Evolutionary conservation across 2,888 invertebrate genomes (phyloP), one percentile per base, ranked within the genome.

Genomic region (Stenotaenia linearis): DNA sequence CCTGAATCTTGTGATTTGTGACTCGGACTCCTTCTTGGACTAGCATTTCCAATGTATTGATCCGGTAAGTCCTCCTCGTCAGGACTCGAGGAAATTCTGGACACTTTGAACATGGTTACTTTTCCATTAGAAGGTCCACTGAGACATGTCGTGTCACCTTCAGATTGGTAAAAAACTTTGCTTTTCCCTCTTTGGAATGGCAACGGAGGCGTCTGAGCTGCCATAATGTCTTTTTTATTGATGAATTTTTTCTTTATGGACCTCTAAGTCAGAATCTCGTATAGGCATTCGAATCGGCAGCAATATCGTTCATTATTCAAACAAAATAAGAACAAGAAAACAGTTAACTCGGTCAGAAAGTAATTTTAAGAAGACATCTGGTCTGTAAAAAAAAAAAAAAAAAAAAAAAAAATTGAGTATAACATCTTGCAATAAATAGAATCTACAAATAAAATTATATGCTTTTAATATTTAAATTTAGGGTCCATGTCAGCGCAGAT

Each of bases 1-100:
- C 93, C 93, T 0, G 93, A 93, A 86, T 93, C 93, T 86, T 92
- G 92, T 84, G 92, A 92, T 81, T 91, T 91, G 82, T 92, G 91
- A 85, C 92, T 91, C 32, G 84, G 84, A 23, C 83, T 82, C 15
- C 85, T 85, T 18, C 85, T 83, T 23, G 25, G 61, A 61, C 61
- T 40, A 50, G 50, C 50, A 50, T 15, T 50, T n/a, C n/a, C 45
- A 18, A 45, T 6, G 3, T 7, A 50, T 50, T 50, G 50, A 2
- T 50, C 69, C 12, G 69, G 23, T 69, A 69, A 69, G 69, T 69
- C 69, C 23, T 69, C 69, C 1, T 25, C 69, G 15, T 69, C 69
- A n/a, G 28, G 69, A 1, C 9, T 12, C 9, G 69, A 69, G 5
- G 69, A 6, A 69, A 69, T 69, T 12, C 69, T 28, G 10, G 69